Base-by-base conservation (phyloP, 1,140 invertebrate genomes). In the Drosophila mayri region DNA sequence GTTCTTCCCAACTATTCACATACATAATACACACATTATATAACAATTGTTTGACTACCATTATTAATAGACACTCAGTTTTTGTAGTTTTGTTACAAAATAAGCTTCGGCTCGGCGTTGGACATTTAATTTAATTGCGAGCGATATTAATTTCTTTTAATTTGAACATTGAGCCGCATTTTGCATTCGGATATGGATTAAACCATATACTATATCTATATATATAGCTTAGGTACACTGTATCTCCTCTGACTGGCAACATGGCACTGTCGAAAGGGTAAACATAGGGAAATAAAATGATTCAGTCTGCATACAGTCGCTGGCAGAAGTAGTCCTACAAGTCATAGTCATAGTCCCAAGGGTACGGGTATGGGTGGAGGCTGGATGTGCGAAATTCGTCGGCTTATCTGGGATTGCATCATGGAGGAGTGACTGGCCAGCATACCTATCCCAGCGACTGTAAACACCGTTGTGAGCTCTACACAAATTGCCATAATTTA, bases 41-140 rank as follows among this genome's bases (percentile, higher is more conserved):
- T 57, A 84, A 84, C 76, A 84, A 64, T 68, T 71, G 76, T 60
- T 72, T 58, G 28, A 72, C 68, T 72, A 68, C 66, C 52, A 20
- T 70, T 70, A 58, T 16, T 35, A 41, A 57, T 83, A 63, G 76
- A 78, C 46, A 67, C 75, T 60, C 41, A 76, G 20, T 28, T 62
- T 62, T 76, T 60, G 44, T 66, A 66, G 70, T 81, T 81, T 57
- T 14, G 76, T 74, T 71, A 74, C 67, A 62, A 49, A 61, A 64
- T 78, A 70, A 75, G 59, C 38, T 60, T 52, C 43, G 59, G 66
- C 62, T 81, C 44, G 60, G 61, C 71, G 37, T 60, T 85, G 82
- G 82, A 85, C 82, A 84, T 84, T 84, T 65, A 68, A 84, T 80
- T 83, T 64, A 68, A 57, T 67, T 72, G 59, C 54, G 44, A 65